Base-by-base conservation (phyloP, 2,797 vertebrate species). In the Sandelia bainsii region DNA sequence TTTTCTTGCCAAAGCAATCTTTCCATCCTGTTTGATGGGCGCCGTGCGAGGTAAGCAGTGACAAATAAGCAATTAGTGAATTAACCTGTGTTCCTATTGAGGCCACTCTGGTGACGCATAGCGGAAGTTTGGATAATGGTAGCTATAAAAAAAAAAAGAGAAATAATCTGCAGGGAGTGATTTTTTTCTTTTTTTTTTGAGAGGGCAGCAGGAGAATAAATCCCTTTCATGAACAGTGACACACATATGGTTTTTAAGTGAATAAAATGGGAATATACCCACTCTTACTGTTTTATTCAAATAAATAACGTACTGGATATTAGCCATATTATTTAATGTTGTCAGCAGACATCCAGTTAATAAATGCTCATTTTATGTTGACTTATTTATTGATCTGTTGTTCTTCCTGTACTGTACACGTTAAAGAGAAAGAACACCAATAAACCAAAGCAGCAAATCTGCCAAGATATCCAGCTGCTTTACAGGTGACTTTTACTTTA, bases 291-390 rank as follows among this genome's bases (percentile, higher is more conserved):
- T 66, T 84, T 84, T 53, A 66, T 85, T 85, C 76, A 5, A 77
- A 70, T 75, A 63, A 77, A 62, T 67, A 67, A 48, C 70, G 70
- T 74, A 58, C 67, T 82, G 89, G 86, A 93, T 89, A 79, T 91
- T 84, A 93, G 90, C 91, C 91, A 92, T 92, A 90, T 87, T 80
- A 73, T 87, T 90, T 85, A 71, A 72, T 77, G 73, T 80, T 82
- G 60, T 85, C 77, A 77, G 77, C 59, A 80, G 63, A 69, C 82
- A 76, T 85, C 62, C 66, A 82, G 80, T 72, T 72, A 69, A 77
- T 66, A 61, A 81, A 87, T 79, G 82, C 78, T 75, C 12, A 4
- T 61, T 80, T 59, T 65, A 22, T 61, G 11, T 80, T 83, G 6
- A 32, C 39, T 56, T 77, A 74, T 82, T 84, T 71, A 61, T 86